Conservation (phyloP, 2,797 vertebrate species). For the Molossus alvarezi region DNA sequence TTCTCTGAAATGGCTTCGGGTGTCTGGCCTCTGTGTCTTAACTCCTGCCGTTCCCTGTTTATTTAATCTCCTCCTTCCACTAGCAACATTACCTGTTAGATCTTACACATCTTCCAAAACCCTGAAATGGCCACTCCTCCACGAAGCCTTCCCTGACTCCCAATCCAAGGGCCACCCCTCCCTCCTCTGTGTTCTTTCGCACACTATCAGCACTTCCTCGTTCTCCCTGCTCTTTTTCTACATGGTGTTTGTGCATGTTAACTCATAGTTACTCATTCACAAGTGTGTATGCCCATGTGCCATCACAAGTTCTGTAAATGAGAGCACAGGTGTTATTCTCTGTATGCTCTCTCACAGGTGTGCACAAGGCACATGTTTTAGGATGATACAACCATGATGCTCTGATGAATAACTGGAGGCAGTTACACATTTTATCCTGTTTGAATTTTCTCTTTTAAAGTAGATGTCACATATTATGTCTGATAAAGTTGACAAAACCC, state of each 20-base stretch:
- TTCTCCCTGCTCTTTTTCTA: not conserved
- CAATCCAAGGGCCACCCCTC: rapidly evolving
- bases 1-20: not conserved
- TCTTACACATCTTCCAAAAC: not conserved
- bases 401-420: not conserved
- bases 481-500: not conserved
- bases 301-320: not conserved
- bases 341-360: not conserved
- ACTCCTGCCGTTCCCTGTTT: not conserved
- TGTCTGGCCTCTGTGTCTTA: not conserved
- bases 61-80: not conserved
- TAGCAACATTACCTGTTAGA: not conserved
- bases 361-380: not conserved
- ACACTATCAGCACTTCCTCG: not conserved
- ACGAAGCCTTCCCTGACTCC: not conserved
- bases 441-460: constrained; percentile 35
- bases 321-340: not conserved
- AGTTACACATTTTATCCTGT: not conserved
- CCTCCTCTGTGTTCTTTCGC: not conserved
- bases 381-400: not conserved
- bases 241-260: not conserved
- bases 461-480: not conserved
- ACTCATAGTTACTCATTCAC: not conserved
- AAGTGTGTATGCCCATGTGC: not conserved
- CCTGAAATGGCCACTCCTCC: not conserved